Evolutionary conservation across 2,113 vertebrate species (phyloP).

Genomic region (Rhea pennata): DNA sequence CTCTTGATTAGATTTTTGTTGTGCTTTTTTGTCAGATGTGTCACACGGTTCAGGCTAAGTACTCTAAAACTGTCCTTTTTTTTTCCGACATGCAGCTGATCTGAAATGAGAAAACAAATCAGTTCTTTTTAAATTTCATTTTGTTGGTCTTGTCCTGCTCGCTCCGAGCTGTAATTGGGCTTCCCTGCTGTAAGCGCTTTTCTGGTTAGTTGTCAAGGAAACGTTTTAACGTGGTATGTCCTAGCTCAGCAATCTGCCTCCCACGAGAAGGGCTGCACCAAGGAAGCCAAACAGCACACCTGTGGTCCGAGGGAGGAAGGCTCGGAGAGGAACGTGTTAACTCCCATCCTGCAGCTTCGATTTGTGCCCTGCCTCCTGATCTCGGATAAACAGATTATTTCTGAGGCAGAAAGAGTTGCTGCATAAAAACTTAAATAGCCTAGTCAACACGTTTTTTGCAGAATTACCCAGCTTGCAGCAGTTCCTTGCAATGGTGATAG

Average conservation of each 20-base stretch:
- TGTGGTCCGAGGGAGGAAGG: neutral
- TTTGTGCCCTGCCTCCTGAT: neutral
- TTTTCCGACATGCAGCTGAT: conserved; percentile 3
- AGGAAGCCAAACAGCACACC: neutral
- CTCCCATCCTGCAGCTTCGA: neutral
- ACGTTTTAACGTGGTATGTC: neutral
- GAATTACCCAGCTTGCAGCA: neutral
- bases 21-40: neutral
- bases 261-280: neutral
- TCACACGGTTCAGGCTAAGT: neutral
- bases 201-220: conserved; percentile 38
- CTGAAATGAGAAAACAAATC: conserved; percentile 40
- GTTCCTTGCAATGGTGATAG: neutral
- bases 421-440: neutral
- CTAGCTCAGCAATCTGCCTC: neutral
- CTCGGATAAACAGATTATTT: neutral
- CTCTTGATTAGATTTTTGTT: conserved; percentile 1
- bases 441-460: neutral
- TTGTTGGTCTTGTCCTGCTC: conserved; percentile 38
- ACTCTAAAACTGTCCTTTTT: neutral
- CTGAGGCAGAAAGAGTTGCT: neutral
- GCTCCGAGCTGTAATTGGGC: neutral
- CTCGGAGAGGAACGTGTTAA: neutral
- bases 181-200: neutral
- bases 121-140: conserved; percentile 47